phyloP scores from a whole-genome alignment of 2,888 invertebrate genomes.

The Scaptomyza tumidula region DNA sequence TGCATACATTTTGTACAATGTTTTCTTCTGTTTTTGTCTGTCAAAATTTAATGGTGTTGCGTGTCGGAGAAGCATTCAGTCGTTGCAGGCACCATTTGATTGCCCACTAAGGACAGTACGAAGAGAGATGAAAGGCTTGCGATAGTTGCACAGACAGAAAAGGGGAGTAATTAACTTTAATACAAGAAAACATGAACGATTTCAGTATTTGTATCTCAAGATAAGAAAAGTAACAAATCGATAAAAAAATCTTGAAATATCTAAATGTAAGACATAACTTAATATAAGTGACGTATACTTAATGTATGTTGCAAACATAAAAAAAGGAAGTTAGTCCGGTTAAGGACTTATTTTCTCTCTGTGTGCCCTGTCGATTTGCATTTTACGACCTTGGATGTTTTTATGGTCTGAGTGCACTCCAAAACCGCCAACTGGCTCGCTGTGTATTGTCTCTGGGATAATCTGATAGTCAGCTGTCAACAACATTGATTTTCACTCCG shows the following conservation, averaged over 20 bases:
- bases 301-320: too few species aligned
- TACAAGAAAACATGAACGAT: too few species aligned
- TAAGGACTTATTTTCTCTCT: background rate
- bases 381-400: constrained; percentile 24
- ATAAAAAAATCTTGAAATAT: background rate
- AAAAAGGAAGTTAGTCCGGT: too few species aligned
- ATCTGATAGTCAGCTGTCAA: constrained; percentile 29
- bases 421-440: background rate
- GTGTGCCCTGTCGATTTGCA: constrained; percentile 1
- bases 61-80: constrained; percentile 49
- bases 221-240: too few species aligned
- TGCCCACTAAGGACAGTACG: too few species aligned
- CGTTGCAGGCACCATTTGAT: constrained; percentile 22
- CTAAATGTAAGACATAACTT: too few species aligned
- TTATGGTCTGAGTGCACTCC: constrained; percentile 28
- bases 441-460: constrained; percentile 32
- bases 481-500: constrained; percentile 20
- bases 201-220: too few species aligned
- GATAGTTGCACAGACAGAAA: background rate
- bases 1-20: background rate
- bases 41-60: constrained; percentile 67
- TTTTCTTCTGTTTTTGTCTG: constrained; percentile 1
- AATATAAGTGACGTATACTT: too few species aligned
- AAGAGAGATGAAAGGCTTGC: background rate
- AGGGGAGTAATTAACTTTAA: background rate